A percentile compares a stretch with the other conserved stretches of the same genome.
These are phyloP conservation scores for Carassius auratus DNA, from an alignment of 2,113 vertebrate genomes.

Conservation along the genomic window DNA sequence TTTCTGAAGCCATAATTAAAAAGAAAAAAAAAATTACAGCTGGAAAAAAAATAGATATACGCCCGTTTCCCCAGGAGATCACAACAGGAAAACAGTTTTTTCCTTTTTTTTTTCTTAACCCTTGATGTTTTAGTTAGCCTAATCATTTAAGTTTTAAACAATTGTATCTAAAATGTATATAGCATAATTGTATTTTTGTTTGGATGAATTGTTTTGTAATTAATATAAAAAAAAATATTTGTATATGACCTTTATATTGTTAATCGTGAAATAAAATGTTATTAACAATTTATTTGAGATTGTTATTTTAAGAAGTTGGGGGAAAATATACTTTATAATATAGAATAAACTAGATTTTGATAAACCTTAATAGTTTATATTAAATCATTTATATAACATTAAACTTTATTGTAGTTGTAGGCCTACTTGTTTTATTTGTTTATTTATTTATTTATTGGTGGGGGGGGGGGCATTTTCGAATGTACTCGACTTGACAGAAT, in stretches of 20 bases:
- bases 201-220: conserved; percentile 66
- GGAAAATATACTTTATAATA: neutral
- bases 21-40: neutral
- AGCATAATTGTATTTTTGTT: conserved; percentile 55
- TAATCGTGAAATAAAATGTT: conserved; percentile 66
- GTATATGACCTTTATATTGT: conserved; percentile 64
- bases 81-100: neutral
- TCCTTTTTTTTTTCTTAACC: neutral
- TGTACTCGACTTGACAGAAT: too few species aligned
- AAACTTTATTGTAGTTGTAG: neutral
- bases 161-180: conserved; percentile 56
- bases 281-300: conserved; percentile 12
- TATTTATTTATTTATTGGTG: neutral
- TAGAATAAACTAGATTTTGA: neutral
- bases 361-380: neutral
- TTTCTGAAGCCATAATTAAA: conserved; percentile 7
- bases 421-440: neutral
- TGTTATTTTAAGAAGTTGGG: neutral
- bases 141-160: conserved; percentile 44
- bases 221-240: conserved; percentile 55
- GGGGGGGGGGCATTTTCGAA: too few species aligned
- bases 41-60: neutral
- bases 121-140: conserved; percentile 17
- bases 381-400: neutral
- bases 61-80: neutral